These are phyloP conservation scores for Cuculus canorus DNA, from an alignment of 2,797 vertebrate genomes.

Conservation along the genomic window DNA sequence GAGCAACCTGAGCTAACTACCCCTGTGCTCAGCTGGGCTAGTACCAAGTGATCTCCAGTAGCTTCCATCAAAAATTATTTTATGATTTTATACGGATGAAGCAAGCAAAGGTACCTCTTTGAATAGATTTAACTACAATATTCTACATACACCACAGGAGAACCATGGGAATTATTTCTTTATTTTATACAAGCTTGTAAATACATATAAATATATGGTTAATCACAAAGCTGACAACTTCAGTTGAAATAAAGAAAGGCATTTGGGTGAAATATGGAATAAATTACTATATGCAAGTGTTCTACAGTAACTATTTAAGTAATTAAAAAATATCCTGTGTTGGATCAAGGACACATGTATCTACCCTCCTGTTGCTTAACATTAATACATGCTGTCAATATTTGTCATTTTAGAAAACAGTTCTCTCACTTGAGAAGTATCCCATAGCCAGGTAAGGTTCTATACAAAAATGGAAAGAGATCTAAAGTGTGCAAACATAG, in stretches of 20 bases:
- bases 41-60: not conserved
- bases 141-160: not conserved
- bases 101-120: not conserved
- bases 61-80: not conserved
- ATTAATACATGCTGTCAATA: accelerated
- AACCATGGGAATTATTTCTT: not conserved
- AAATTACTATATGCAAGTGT: not conserved
- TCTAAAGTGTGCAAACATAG: not conserved
- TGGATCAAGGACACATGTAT: not conserved
- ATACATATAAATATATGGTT: not conserved
- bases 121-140: not conserved
- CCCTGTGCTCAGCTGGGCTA: not conserved
- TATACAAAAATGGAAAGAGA: not conserved
- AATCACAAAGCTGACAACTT: not conserved
- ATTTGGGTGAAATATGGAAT: not conserved
- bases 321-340: not conserved
- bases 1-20: not conserved
- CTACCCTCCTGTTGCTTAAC: not conserved
- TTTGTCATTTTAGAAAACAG: not conserved
- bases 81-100: not conserved
- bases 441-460: not conserved
- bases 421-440: not conserved
- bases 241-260: not conserved
- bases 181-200: not conserved
- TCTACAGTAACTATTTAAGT: not conserved